Base-by-base conservation (phyloP, 2,888 invertebrate species). In the Callimorpha dominula region DNA sequence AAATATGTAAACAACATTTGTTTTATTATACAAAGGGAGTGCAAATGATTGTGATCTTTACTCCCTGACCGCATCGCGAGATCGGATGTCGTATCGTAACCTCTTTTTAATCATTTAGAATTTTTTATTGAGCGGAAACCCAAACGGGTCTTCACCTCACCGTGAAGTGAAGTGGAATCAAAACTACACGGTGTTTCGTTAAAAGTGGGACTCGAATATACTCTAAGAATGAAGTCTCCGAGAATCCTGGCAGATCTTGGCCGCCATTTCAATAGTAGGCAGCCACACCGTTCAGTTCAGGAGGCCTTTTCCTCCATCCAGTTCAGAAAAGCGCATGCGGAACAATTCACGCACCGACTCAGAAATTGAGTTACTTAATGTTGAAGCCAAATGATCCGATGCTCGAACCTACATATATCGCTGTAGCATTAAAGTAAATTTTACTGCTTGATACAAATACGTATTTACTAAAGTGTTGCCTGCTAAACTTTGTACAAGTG, bases 1-100 rank as follows among this genome's bases (percentile, higher is more conserved):
- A 68, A 46, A 31, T 46, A 20, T 31, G 60, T 68, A 60, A 68
- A 68, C 60, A 68, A 14, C 17, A 60, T 68, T 60, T 60, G 20
- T 60, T 20, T 57, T 31, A 46, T 46, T 60, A 68, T 57, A 43
- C 1, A 12, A 43, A 54, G 54, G 43, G 9, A 54, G 54, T 42
- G n/a, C 54, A 54, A 17, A 43, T n/a, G 40, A 31, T 52, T 8
- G 40, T 54, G 20, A 60, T 4, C n/a, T 52, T 66, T 52, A 67
- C 31, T 60, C 20, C 60, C 31, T 60, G 43, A 31, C 6, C 60
- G 60, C 14, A 60, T 60, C 31, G 31, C 6, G 31, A 14, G 1
- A 6, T 5, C 31, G 31, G n/a, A 57, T 20, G 31, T n/a, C 6
- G 20, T 31, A 31, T 60, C 9, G 43, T 46, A 12, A 20, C n/a